These are phyloP conservation scores for Octonoba sinensis DNA, from an alignment of 2,888 invertebrate genomes.

Conservation along the genomic window DNA sequence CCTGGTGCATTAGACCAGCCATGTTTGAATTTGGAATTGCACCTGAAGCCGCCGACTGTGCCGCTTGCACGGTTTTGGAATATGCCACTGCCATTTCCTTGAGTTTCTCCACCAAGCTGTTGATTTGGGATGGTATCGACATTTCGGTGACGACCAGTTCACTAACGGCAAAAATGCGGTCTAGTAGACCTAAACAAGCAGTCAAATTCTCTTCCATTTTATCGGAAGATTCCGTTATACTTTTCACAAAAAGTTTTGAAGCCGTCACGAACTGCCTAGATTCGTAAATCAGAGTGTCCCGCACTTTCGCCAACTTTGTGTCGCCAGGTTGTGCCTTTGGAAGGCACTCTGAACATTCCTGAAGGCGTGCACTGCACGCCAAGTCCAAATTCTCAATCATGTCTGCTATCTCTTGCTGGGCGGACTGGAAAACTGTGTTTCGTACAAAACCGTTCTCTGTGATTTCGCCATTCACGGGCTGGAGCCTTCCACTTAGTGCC, in stretches of 20 bases:
- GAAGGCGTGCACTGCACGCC: constrained; percentile 49
- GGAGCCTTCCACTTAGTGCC: constrained; percentile 16
- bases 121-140: constrained; percentile 80
- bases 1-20: constrained; percentile 82
- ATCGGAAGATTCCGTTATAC: constrained; percentile 80
- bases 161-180: constrained; percentile 79
- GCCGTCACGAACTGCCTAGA: constrained; percentile 86
- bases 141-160: constrained; percentile 84
- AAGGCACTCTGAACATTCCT: constrained; percentile 39
- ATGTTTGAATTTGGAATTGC: constrained; percentile 76
- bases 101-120: constrained; percentile 84
- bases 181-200: constrained; percentile 82
- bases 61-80: constrained; percentile 77
- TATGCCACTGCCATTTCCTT: constrained; percentile 87
- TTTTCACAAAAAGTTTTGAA: constrained; percentile 86
- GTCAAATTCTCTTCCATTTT: constrained; percentile 80
- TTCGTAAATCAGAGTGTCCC: constrained; percentile 84
- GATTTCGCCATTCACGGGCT: constrained; percentile 19
- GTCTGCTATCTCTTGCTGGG: constrained; percentile 52
- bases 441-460: constrained; percentile 40
- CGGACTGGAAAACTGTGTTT: constrained; percentile 25
- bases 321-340: constrained; percentile 23
- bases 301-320: constrained; percentile 75
- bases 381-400: constrained; percentile 60
- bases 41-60: constrained; percentile 81